Percentiles rank a stretch among this genome's conserved stretches.
Evolutionary conservation across 1,140 invertebrate genomes (phyloP).

Genomic region (Anoplolepis gracilipes): DNA sequence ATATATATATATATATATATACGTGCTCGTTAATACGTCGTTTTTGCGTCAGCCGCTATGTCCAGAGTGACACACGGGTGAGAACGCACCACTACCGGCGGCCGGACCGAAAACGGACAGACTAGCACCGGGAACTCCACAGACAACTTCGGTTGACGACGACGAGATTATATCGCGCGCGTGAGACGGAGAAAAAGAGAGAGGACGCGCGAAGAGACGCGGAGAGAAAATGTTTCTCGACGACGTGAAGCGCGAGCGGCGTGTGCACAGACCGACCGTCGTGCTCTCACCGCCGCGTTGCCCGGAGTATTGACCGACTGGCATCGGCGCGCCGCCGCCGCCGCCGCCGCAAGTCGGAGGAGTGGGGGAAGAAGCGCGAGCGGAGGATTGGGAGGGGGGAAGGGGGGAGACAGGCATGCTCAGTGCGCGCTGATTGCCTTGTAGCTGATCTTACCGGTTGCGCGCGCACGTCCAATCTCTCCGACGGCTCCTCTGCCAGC

Average conservation of each 20-base stretch:
- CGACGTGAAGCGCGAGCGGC: slow-evolving; percentile 58
- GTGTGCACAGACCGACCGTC: slow-evolving; percentile 67
- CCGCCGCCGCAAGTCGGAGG: slow-evolving; percentile 62
- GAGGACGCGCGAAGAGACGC: neutral
- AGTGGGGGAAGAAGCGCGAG: neutral
- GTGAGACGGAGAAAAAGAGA: neutral
- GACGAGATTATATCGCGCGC: no score
- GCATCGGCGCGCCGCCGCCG: slow-evolving; percentile 64
- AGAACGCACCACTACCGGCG: slow-evolving; percentile 37
- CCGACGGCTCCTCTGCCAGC: neutral
- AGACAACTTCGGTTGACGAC: no score
- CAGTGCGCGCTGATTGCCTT: slow-evolving; percentile 35
- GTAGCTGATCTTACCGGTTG: slow-evolving; percentile 27
- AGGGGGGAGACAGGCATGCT: slow-evolving; percentile 52
- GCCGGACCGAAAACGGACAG: neutral
- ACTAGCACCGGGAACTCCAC: no score
- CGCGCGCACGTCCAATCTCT: slow-evolving; percentile 60
- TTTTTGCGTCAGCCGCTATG: neutral
- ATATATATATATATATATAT: neutral
- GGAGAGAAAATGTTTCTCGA: slow-evolving; percentile 42
- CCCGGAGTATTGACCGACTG: slow-evolving; percentile 82
- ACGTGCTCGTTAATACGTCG: neutral
- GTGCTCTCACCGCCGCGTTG: slow-evolving; percentile 77
- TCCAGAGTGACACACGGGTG: neutral
- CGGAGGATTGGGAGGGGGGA: slow-evolving; percentile 7